These are phyloP conservation scores for Lamprotornis superbus DNA, from an alignment of 2,113 vertebrate genomes.

Conservation along the genomic window DNA sequence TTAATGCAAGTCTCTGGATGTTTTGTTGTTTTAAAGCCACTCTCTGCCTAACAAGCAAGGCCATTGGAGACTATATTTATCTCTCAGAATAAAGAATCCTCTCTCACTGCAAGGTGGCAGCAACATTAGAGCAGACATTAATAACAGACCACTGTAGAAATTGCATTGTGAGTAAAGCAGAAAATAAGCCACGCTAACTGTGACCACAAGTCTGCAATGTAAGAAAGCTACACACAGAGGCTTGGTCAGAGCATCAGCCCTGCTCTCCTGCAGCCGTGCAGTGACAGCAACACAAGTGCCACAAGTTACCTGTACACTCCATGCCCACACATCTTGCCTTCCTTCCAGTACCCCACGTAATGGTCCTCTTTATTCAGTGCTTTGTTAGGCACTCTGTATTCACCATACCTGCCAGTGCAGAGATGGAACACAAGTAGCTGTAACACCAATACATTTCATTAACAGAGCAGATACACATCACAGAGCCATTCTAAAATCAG, in stretches of 20 bases:
- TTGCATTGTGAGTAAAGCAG: background rate
- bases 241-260: background rate
- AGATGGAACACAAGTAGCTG: background rate
- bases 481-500: background rate
- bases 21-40: background rate
- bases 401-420: conserved; percentile 82
- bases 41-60: background rate
- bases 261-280: background rate
- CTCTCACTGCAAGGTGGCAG: background rate
- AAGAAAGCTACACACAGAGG: background rate
- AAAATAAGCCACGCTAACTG: background rate
- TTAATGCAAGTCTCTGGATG: background rate
- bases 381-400: conserved; percentile 87
- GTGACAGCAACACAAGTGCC: background rate
- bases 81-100: background rate
- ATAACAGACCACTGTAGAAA: background rate
- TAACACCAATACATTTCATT: background rate
- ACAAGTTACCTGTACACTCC: conserved; percentile 85
- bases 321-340: conserved; percentile 93
- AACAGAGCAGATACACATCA: background rate
- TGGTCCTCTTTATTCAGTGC: conserved; percentile 84
- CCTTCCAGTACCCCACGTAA: conserved; percentile 93
- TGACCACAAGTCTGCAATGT: background rate
- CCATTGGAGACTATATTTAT: background rate
- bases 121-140: background rate